Evolutionary conservation across 2,888 invertebrate genomes (phyloP).

Genomic region (Drosophila putrida): DNA sequence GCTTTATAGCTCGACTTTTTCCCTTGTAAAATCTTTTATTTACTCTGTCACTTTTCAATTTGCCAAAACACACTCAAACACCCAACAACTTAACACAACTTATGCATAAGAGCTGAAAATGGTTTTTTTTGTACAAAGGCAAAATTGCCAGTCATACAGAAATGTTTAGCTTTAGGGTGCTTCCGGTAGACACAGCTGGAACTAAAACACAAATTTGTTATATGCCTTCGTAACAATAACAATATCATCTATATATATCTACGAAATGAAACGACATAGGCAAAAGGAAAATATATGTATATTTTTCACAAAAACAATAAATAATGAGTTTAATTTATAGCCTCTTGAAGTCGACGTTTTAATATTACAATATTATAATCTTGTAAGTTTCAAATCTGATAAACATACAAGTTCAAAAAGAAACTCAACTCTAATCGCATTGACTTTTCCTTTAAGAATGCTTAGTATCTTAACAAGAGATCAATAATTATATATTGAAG

Average conservation of each 20-base stretch:
- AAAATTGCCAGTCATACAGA: conserved; percentile 25
- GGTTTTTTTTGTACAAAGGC: conserved; percentile 35
- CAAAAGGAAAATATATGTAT: conserved; percentile 38
- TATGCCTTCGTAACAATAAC: conserved; percentile 33
- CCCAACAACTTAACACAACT: conserved; percentile 11
- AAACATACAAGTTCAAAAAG: no score
- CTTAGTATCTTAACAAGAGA: no score
- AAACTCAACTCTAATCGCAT: no score
- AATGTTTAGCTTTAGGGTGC: conserved; percentile 51
- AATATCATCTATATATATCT: conserved; percentile 33
- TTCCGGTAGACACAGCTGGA: conserved; percentile 51
- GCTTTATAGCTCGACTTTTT: conserved; percentile 23
- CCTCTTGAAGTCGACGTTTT: no score
- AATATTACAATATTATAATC: no score
- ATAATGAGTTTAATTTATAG: background rate
- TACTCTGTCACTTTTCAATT: conserved; percentile 37
- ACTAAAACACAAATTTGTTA: conserved; percentile 52
- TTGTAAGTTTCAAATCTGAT: no score
- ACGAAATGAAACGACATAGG: conserved; percentile 39
- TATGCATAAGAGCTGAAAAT: conserved; percentile 13
- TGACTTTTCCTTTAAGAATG: no score
- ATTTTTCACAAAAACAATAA: conserved; percentile 34
- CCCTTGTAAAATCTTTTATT: conserved; percentile 32
- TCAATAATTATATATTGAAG: no score
- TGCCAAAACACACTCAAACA: conserved; percentile 9